phyloP scores from a whole-genome alignment of 1,140 invertebrate genomes.

The Spodoptera litura region DNA sequence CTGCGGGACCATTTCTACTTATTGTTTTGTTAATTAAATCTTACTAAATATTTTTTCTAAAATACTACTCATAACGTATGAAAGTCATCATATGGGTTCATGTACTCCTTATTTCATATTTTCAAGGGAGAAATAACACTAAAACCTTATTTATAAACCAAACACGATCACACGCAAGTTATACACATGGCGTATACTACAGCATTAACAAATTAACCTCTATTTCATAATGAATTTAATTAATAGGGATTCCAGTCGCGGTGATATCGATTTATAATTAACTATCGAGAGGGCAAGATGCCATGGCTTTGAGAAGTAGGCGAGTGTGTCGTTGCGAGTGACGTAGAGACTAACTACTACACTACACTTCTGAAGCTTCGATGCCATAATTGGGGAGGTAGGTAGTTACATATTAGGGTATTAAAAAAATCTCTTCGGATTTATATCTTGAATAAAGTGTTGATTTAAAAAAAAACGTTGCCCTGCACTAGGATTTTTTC shows the following conservation, averaged over 20 bases:
- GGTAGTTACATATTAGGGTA: too few relatives aligned
- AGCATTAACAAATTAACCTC: conserved; percentile 14
- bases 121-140: background rate
- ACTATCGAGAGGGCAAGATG: conserved; percentile 14
- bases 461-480: too few relatives aligned
- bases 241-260: conserved; percentile 17
- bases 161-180: background rate
- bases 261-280: conserved; percentile 39
- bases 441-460: too few relatives aligned
- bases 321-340: background rate
- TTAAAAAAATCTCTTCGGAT: too few relatives aligned
- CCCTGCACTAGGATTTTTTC: too few relatives aligned
- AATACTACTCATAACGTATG: too few relatives aligned
- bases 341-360: too few relatives aligned
- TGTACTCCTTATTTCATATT: background rate
- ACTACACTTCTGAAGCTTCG: too few relatives aligned
- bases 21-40: background rate
- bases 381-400: too few relatives aligned
- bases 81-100: too few relatives aligned
- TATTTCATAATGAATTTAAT: conserved; percentile 35
- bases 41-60: too few relatives aligned
- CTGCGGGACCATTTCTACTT: background rate
- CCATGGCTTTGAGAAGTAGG: conserved; percentile 8
- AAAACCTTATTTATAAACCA: background rate
- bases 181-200: background rate